Base-by-base conservation (phyloP, 53 echinoderm and acorn worm genomes). In the Holothuria scabra region DNA sequence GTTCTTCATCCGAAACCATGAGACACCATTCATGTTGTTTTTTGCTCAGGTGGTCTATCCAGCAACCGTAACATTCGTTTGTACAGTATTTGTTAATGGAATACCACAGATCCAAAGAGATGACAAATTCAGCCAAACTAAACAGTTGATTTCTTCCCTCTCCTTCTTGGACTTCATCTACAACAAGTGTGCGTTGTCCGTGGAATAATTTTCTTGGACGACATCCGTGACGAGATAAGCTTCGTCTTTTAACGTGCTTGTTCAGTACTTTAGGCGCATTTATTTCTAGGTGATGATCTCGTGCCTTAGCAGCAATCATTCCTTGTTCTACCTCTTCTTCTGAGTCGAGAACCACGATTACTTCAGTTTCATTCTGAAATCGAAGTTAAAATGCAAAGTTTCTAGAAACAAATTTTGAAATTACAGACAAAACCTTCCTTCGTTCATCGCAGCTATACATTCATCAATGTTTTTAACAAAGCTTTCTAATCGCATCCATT, bases 361-460 rank as follows among this genome's bases (percentile, higher is more conserved):
- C 71, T 71, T 71, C 71, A 71, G n/a, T 38, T 71, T 71, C 71
- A 44, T 71, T 26, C n/a, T 71, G 46, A 71, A 71, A 69, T 13
- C 28, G 20, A 69, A 37, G 41, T n/a, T 34, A 16, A 33, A 70
- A 70, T 46, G 22, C 11, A n/a, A 70, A 31, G 35, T n/a, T 11
- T 22, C 23, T 22, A 48, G 24, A 41, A 32, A 38, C 21, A 46
- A 41, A 71, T 20, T 46, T 7, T 4, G 20, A 21, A 19, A 21
- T 37, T 31, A n/a, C 37, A 2, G 65, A 65, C 28, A 65, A 29
- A 65, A 65, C 28, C 35, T 24, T 26, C 41, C 46, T 71, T 48
- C 0, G 19, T 23, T 35, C 35, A 35, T 35, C 6, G n/a, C 35
- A 35, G 3, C 6, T 6, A 35, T 35, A 4, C 35, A 35, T 35